phyloP scores from a whole-genome alignment of 2,113 vertebrate genomes.

The Cynocephalus volans region DNA sequence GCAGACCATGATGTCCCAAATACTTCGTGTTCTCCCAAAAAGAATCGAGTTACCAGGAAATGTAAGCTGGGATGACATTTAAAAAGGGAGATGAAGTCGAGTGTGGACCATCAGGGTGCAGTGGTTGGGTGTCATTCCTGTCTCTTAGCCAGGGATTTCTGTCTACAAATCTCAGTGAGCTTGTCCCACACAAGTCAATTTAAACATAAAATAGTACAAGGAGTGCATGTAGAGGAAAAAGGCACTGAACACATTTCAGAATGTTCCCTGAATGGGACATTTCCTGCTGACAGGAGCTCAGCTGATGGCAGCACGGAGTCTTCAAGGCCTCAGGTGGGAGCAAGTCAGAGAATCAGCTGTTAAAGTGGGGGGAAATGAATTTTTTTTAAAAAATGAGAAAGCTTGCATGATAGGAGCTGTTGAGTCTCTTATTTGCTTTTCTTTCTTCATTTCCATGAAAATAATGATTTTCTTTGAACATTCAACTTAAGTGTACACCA shows the following conservation, averaged over 20 bases:
- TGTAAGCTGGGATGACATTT: neutral
- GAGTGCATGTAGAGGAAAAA: neutral
- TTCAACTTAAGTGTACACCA: neutral
- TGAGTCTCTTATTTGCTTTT: conserved; percentile 12
- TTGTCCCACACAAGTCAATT: neutral
- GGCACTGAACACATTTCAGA: neutral
- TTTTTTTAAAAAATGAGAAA: neutral
- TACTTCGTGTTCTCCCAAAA: neutral
- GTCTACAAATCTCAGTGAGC: neutral
- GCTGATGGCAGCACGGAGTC: neutral
- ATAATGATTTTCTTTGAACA: conserved; percentile 46
- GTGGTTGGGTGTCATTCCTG: neutral
- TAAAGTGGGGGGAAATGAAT: neutral
- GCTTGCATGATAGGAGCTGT: neutral
- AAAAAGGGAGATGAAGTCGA: neutral
- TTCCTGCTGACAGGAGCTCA: neutral
- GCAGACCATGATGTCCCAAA: neutral
- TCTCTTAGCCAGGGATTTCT: neutral
- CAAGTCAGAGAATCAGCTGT: neutral
- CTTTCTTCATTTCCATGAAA: conserved; percentile 48
- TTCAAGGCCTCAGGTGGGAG: neutral
- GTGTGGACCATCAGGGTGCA: neutral
- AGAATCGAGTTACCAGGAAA: neutral
- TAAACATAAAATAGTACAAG: neutral
- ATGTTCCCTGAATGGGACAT: neutral